phyloP scores from a whole-genome alignment of 2,113 vertebrate genomes.

The Peromyscus polionotus region DNA sequence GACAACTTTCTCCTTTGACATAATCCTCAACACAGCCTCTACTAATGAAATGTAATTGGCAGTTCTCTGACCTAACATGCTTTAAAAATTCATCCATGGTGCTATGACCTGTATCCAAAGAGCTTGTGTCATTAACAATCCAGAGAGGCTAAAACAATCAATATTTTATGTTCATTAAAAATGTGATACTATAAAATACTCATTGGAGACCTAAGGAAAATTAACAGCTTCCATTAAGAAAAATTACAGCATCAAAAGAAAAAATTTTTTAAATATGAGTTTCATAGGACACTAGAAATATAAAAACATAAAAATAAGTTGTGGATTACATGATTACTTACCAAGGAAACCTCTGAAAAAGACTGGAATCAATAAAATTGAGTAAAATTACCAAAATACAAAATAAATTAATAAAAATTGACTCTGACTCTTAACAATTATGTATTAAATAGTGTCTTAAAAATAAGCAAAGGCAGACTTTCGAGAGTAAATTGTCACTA shows the following conservation, averaged over 20 bases:
- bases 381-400: background rate
- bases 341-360: constrained; percentile 48
- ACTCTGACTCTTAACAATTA: constrained; percentile 47
- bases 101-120: background rate
- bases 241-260: constrained; percentile 37
- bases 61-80: background rate
- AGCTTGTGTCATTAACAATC: constrained; percentile 3
- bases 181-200: constrained; percentile 39
- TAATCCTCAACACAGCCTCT: constrained; percentile 42
- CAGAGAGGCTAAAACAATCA: constrained; percentile 60
- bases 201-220: constrained; percentile 40
- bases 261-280: background rate
- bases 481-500: background rate
- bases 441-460: background rate
- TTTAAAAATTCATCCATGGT: constrained; percentile 40
- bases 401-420: constrained; percentile 46
- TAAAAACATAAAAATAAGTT: constrained; percentile 37
- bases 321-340: constrained; percentile 4
- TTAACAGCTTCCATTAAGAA: constrained; percentile 60
- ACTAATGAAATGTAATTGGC: constrained; percentile 38
- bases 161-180: constrained; percentile 20
- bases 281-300: background rate
- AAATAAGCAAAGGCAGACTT: constrained; percentile 1
- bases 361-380: background rate
- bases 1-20: background rate